Evolutionary conservation across 2,888 invertebrate genomes (phyloP), one percentile per base, ranked within the genome.

Genomic region (Ramazzottius varieornatus): DNA sequence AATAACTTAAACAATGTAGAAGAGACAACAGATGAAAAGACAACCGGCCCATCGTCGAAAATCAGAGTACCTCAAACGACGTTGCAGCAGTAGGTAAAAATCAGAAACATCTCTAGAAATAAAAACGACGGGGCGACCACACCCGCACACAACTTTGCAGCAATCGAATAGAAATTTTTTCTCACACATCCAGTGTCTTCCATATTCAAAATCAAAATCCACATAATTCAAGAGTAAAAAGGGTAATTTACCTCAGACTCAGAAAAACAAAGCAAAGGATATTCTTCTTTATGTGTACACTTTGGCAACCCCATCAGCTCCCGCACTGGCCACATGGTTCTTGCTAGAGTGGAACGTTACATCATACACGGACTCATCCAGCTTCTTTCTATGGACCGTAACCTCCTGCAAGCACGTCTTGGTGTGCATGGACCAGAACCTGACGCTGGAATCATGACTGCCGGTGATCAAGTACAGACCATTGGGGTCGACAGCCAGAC

Each of bases 381-480:
- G 93, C 81, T 98, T 98, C 81, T 96, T 98, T 73, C 96, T 86
- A 80, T 98, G 98, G 71, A 94, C 93, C 66, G 96, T 96, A 76
- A 98, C 96, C 80, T 98, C 98, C 79, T 99, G 98, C 72, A 98
- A 90, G 81, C 98, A 98, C 68, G 92, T 91, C 80, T 93, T 92
- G 80, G 88, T 92, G 81, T 99, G 81, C 72, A 80, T 74, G 72
- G 80, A 80, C 82, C 82, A 81, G 69, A 81, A 72, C 65, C 81
- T 76, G 68, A 82, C 77, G 67, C 80, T 80, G 72, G 80, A 80
- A 72, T 81, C 81, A 71, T 81, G 81, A 72, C 83, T 88, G 82
- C 96, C 96, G 73, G 94, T 94, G 72, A 98, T 82, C 74, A 99
- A 83, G 82, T 94, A 98, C 71, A 98, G 83, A 67, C 96, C 96